A percentile compares a stretch with the other conserved stretches of the same genome.
phyloP scores from a whole-genome alignment of 2,888 invertebrate species.

The Anoncus sp. region DNA sequence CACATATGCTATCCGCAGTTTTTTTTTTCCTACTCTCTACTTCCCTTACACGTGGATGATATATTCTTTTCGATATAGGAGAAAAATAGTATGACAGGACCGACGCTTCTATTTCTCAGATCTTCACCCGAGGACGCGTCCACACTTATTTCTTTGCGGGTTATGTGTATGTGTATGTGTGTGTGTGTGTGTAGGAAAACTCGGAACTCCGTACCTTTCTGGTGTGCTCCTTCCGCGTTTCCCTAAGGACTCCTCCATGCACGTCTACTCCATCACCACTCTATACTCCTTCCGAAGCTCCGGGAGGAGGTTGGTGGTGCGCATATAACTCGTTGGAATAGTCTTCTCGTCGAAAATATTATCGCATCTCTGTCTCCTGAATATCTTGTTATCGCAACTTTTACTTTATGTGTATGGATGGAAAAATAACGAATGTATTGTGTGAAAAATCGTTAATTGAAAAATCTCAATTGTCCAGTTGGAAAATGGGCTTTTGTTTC shows the following conservation, averaged over 20 bases:
- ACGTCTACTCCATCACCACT: conserved; percentile 2
- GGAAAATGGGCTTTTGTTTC: not conserved
- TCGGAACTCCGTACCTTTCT: conserved; percentile 19
- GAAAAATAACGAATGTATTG: not conserved
- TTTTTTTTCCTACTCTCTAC: conserved; percentile 24
- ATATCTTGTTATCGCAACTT: not conserved
- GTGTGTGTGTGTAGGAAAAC: no score
- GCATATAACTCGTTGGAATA: conserved; percentile 5
- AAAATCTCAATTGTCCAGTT: not conserved
- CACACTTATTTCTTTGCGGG: conserved; percentile 27
- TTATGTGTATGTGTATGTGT: not conserved
- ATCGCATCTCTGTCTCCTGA: not conserved
- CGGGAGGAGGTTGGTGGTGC: not conserved
- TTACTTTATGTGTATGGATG: not conserved
- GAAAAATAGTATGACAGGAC: conserved; percentile 40
- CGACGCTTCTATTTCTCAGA: conserved; percentile 12
- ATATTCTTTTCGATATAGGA: conserved; percentile 43
- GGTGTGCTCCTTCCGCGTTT: not conserved
- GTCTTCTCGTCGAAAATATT: conserved; percentile 21
- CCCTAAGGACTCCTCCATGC: conserved; percentile 18
- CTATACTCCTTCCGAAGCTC: not conserved
- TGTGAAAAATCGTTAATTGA: not conserved
- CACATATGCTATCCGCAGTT: conserved; percentile 11
- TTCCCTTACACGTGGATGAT: conserved; percentile 42
- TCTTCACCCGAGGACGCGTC: conserved; percentile 3